These are phyloP conservation scores for Clytia hemisphaerica DNA, from an alignment of 30 jellyfish, hydroid and myxozoan genomes.

Conservation along the genomic window DNA sequence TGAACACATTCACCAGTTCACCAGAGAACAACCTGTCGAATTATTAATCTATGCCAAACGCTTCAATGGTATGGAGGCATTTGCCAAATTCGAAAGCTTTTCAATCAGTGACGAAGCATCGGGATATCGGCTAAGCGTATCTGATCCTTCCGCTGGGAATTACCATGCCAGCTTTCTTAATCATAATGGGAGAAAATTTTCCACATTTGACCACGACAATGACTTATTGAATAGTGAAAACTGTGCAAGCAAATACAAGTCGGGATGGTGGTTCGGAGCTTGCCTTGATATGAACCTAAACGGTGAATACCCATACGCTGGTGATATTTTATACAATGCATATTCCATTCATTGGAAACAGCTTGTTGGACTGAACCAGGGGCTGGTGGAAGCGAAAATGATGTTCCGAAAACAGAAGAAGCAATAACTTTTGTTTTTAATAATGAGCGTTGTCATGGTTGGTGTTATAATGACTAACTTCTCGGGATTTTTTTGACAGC, in stretches of 20 bases:
- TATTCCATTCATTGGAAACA: too few relatives aligned
- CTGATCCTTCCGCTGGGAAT: too few relatives aligned
- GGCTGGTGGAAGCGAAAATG: too few relatives aligned
- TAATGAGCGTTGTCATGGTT: too few relatives aligned
- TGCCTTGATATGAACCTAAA: not conserved
- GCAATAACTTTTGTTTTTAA: too few relatives aligned
- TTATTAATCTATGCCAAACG: not conserved
- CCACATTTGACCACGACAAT: slow-evolving; percentile 24
- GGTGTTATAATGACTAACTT: too few relatives aligned
- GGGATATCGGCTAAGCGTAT: not conserved
- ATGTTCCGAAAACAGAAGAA: too few relatives aligned
- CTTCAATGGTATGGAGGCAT: not conserved
- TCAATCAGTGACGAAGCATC: not conserved
- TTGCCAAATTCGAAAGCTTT: slow-evolving; percentile 23
- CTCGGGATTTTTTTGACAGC: too few relatives aligned
- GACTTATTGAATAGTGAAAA: not conserved
- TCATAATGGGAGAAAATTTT: slow-evolving; percentile 17
- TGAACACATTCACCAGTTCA: slow-evolving; percentile 5
- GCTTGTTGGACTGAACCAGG: too few relatives aligned
- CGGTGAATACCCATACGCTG: too few relatives aligned
- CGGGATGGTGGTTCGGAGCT: slow-evolving; percentile 30
- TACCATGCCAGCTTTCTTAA: too few relatives aligned
- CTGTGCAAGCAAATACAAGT: not conserved
- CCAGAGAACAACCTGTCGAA: not conserved
- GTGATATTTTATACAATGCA: too few relatives aligned